Conservation (phyloP, 2,113 vertebrate genomes). For the Phainopepla nitens region DNA sequence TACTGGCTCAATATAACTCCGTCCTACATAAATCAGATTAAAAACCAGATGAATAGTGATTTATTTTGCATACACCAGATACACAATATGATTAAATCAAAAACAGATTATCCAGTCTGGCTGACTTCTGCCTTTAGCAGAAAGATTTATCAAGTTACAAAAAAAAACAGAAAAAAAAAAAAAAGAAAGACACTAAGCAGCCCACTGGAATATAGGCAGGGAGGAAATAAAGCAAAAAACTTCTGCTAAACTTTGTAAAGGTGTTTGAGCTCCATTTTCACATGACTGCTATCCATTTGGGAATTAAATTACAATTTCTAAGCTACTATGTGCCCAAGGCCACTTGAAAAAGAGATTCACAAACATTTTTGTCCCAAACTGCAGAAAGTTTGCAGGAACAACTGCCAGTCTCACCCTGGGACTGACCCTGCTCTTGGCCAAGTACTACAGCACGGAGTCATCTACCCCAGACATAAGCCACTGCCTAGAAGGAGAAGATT, state of each 20-base stretch:
- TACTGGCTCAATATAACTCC: background rate
- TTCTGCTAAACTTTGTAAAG: background rate
- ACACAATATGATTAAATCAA: slow-evolving; percentile 61
- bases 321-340: background rate
- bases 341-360: background rate
- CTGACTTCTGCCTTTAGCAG: slow-evolving; percentile 50
- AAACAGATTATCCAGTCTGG: slow-evolving; percentile 60
- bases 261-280: background rate
- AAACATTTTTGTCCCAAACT: background rate
- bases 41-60: slow-evolving; percentile 56
- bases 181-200: background rate
- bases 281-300: background rate
- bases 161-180: background rate
- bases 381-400: background rate
- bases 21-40: slow-evolving; percentile 22
- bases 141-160: slow-evolving; percentile 42
- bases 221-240: background rate
- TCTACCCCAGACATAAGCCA: background rate
- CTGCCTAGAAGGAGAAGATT: background rate
- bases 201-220: background rate
- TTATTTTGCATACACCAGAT: slow-evolving; percentile 60
- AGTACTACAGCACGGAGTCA: background rate
- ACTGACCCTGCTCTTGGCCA: background rate
- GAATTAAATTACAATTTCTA: background rate
- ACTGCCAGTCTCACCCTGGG: fast-evolving